phyloP scores from a whole-genome alignment of 1,140 invertebrate species.

The Dendrolimus kikuchii region DNA sequence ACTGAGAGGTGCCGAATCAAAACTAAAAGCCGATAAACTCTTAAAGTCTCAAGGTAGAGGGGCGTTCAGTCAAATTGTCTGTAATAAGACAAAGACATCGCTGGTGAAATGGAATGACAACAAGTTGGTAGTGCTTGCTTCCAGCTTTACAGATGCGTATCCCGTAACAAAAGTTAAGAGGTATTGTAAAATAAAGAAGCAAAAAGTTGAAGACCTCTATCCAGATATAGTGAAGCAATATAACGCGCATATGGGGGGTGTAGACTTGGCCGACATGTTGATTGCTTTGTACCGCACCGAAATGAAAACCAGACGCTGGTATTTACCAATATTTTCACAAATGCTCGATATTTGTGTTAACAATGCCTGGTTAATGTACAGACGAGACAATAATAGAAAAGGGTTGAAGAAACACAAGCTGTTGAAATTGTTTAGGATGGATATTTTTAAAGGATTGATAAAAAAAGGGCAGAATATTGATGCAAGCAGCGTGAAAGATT shows the following conservation, averaged over 20 bases:
- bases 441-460: slow-evolving; percentile 2
- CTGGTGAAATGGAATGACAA: slow-evolving; percentile 50
- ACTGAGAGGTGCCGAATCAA: not conserved
- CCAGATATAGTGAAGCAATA: slow-evolving; percentile 53
- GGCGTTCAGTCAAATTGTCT: slow-evolving; percentile 4
- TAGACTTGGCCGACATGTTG: slow-evolving; percentile 33
- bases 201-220: slow-evolving; percentile 33
- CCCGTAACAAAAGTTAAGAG: slow-evolving; percentile 29
- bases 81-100: slow-evolving; percentile 19
- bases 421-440: slow-evolving; percentile 3
- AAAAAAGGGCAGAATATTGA: not conserved
- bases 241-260: slow-evolving; percentile 47
- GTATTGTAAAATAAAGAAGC: slow-evolving; percentile 31
- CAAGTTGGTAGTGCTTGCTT: slow-evolving; percentile 36
- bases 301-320: slow-evolving; percentile 25
- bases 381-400: not conserved
- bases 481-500: not conserved
- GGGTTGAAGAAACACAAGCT: not conserved
- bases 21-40: slow-evolving; percentile 1
- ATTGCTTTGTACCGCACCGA: slow-evolving; percentile 21
- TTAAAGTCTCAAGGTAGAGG: slow-evolving; percentile 4
- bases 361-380: slow-evolving; percentile 24
- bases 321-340: slow-evolving; percentile 27
- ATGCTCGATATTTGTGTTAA: slow-evolving; percentile 24
- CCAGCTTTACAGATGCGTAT: slow-evolving; percentile 31